Evolutionary conservation across 2,113 vertebrate genomes (phyloP), one percentile per base, ranked within the genome.

Genomic region (Oenanthe melanoleuca): DNA sequence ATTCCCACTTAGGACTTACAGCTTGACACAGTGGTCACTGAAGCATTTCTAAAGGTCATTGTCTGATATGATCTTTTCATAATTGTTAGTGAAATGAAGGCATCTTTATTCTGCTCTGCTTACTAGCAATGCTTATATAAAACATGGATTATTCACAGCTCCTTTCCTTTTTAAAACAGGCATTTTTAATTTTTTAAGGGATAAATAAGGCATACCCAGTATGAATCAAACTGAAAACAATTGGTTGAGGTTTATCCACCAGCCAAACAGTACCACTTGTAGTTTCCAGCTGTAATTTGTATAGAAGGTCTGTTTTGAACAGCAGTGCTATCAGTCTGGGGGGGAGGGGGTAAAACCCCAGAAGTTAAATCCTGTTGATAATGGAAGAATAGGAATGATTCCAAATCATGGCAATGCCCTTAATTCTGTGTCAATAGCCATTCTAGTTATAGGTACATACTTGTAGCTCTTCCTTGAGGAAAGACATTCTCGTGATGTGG

Each of bases 61-160:
- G 85, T 93, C 85, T 93, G 88, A 88, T 92, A 96, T 61, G 86
- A 93, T 96, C 94, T 96, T 95, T 95, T 90, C 93, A 81, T 94
- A 95, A 95, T 81, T 95, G 72, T 92, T 92, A 92, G 86, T 83
- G 69, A 71, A 94, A 96, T 90, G 88, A 94, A 88, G 75, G 92
- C 82, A 93, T 92, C 82, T 92, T 96, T 96, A 96, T 96, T 96
- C 92, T 96, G 92, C 93, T 92, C 92, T 83, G 93, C 79, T 96
- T 92, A 90, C 85, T 94, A 59, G 64, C 79, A 91, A 40, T 88
- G 81, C 56, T 82, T 85, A 86, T 71, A 67, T 86, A 83, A 95
- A 92, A 94, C 4, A 7, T 53, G 65, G 64, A 93, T 88, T 94
- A 95, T 94, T 93, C 75, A 86, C 52, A 95, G 79, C 33, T 96